phyloP scores from a whole-genome alignment of 1,140 invertebrate species.

The Bombus waltoni region DNA sequence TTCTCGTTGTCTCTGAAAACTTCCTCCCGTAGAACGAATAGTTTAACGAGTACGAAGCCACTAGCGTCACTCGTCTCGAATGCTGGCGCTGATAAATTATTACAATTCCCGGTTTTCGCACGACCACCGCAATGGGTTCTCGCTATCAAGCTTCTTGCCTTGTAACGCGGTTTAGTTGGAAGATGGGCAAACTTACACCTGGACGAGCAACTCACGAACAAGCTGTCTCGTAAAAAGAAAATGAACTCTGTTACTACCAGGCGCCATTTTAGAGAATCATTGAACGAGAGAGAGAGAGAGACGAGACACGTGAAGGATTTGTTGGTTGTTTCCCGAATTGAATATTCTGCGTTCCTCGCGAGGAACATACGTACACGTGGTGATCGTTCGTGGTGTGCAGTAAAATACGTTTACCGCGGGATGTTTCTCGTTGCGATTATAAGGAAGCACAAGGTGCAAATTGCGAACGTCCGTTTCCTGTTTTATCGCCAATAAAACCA shows the following conservation, averaged over 20 bases:
- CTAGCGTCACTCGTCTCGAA: background rate
- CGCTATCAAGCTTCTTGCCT: background rate
- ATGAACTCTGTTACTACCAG: background rate
- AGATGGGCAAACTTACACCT: background rate
- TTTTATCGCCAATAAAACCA: too few relatives aligned
- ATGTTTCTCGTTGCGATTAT: too few relatives aligned
- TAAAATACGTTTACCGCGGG: too few relatives aligned
- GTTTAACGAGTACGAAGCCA: constrained; percentile 29
- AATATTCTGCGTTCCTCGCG: too few relatives aligned
- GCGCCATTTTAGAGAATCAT: background rate
- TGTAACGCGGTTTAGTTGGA: background rate
- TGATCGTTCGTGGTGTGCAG: too few relatives aligned
- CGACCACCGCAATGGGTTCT: background rate
- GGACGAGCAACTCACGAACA: background rate
- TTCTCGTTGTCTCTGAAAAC: background rate
- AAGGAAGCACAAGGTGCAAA: too few relatives aligned
- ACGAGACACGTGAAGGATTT: too few relatives aligned
- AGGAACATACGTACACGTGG: too few relatives aligned
- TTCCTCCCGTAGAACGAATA: background rate
- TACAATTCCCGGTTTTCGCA: background rate
- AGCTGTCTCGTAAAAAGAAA: background rate
- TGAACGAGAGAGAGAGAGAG: too few relatives aligned
- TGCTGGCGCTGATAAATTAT: constrained; percentile 34
- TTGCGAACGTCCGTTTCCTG: too few relatives aligned
- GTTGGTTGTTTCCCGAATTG: too few relatives aligned